Percentiles rank a stretch among this genome's conserved stretches.
phyloP scores from a whole-genome alignment of 2,113 vertebrate species.

The Willisornis vidua region DNA sequence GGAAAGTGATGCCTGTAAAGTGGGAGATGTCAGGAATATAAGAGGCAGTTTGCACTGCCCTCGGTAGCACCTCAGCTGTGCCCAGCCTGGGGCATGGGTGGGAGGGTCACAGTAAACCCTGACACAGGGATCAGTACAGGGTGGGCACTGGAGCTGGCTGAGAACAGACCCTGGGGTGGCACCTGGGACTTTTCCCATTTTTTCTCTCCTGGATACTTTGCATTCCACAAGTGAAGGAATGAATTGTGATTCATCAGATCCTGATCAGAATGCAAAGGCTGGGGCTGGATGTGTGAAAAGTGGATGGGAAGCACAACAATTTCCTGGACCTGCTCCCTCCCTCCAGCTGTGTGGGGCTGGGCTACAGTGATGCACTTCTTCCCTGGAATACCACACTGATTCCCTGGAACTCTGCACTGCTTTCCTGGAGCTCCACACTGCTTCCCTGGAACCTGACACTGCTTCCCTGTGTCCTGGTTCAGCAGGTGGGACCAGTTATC shows the following conservation, averaged over 20 bases:
- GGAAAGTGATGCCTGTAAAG: background rate
- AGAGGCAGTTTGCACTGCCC: background rate
- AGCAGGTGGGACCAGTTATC: too few species aligned
- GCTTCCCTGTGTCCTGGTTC: too few species aligned
- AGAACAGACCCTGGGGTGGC: too few species aligned
- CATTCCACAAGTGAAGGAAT: background rate
- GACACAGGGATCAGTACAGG: background rate
- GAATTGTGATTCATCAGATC: background rate
- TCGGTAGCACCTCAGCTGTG: background rate
- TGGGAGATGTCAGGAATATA: background rate
- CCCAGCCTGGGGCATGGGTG: background rate
- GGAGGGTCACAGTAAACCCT: too few species aligned
- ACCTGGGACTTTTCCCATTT: background rate
- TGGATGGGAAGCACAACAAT: fast-evolving
- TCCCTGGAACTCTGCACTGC: background rate
- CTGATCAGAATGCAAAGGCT: constrained; percentile 13
- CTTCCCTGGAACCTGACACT: too few species aligned
- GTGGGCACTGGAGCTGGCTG: too few species aligned
- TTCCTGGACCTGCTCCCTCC: fast-evolving
- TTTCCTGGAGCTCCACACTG: too few species aligned
- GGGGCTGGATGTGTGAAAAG: background rate
- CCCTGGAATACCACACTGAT: background rate
- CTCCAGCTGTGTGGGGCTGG: background rate
- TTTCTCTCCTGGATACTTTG: background rate
- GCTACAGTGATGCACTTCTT: background rate